Evolutionary conservation across 2,888 invertebrate species (phyloP).

Genomic region (Malacosoma neustria): DNA sequence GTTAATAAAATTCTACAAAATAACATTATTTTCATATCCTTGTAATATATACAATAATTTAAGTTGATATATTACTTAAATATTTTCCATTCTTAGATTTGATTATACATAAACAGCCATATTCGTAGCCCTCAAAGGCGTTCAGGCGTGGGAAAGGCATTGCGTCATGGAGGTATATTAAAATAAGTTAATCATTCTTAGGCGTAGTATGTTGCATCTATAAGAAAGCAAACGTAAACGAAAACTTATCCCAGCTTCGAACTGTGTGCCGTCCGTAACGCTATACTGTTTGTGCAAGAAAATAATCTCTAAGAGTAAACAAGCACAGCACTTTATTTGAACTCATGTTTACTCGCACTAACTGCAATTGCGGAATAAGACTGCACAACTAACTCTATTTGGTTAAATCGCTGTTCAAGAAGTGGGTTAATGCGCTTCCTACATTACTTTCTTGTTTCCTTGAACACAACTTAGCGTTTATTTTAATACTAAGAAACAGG

Average conservation of each 20-base stretch:
- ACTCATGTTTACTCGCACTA: constrained; percentile 37
- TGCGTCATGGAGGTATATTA: too few relatives aligned
- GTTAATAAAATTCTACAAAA: too few relatives aligned
- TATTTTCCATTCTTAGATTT: too few relatives aligned
- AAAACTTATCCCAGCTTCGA: constrained; percentile 21
- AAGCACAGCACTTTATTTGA: constrained; percentile 53
- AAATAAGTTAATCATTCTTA: constrained; percentile 10
- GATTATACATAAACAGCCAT: too few relatives aligned
- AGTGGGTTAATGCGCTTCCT: neutral
- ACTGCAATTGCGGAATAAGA: constrained; percentile 17
- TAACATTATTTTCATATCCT: too few relatives aligned
- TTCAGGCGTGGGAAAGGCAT: too few relatives aligned
- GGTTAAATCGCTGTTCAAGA: constrained; percentile 2
- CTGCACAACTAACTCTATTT: neutral
- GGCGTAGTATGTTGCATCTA: constrained; percentile 20
- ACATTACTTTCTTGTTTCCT: neutral
- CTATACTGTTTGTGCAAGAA: constrained; percentile 51
- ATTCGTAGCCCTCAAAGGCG: too few relatives aligned
- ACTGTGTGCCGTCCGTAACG: constrained; percentile 35
- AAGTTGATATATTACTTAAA: too few relatives aligned
- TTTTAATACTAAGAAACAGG: too few relatives aligned
- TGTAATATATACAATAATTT: too few relatives aligned
- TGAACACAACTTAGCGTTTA: neutral
- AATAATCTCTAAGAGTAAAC: constrained; percentile 62
- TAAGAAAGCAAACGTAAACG: constrained; percentile 43